Base-by-base conservation (phyloP, 2,888 invertebrate genomes). In the Ormyrus nitidulus region DNA sequence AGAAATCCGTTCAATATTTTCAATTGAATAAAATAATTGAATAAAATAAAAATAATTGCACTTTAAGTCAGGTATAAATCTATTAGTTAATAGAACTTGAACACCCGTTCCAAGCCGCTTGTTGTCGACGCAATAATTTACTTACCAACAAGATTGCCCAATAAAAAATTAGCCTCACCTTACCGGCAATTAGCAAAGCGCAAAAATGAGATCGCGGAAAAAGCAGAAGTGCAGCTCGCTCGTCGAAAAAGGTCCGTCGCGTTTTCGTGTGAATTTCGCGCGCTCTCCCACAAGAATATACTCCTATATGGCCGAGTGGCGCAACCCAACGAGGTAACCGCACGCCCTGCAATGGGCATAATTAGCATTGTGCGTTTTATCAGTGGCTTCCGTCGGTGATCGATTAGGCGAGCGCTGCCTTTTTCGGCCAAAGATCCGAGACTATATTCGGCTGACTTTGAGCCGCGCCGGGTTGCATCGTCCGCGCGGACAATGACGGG, bases 271-370 rank as follows among this genome's bases (percentile, higher is more conserved):
- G 58, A 66, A 66, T 66, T 59, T 13, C 10, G 19, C 61, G 19
- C 58, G 69, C 62, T 76, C 61, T 69, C 76, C 46, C 62, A 76
- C 62, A 76, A n/a, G 8, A n/a, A 9, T 2, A 19, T 11, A 13
- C 70, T 59, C 13, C n/a, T 54, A 51, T 53, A n/a, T 56, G 56
- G 65, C 46, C 51, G 65, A 19, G 48, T 49, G 61, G 53, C 10
- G 68, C 53, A 66, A 59, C 65, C 7, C 49, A 51, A 46, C n/a
- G 75, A 46, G 51, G 49, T 54, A 7, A 6, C 58, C 46, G 34
- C 1, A 7, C 70, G 58, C 65, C 77, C 74, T 58, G 83, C 81
- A 85, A 86, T 86, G 85, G 85, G 83, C 77, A 75, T 81, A 81
- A 81, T 81, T 81, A 81, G 74, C 58, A 75, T 75, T 78, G 78